Conservation (phyloP, 2,888 invertebrate genomes). For the Rugalucina vietnamica region DNA sequence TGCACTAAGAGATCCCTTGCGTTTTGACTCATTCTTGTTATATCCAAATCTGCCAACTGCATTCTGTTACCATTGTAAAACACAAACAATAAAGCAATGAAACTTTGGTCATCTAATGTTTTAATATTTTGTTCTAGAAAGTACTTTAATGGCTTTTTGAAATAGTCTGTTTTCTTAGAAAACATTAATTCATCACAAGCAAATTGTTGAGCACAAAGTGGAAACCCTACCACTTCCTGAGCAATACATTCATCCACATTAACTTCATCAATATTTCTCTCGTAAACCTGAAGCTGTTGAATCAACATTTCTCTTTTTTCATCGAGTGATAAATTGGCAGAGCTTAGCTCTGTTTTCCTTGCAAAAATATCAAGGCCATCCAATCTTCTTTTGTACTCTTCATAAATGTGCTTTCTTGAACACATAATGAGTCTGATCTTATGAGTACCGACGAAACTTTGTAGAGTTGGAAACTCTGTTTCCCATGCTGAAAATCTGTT, state of each 20-base stretch:
- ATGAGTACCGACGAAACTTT: not conserved
- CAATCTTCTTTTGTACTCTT: not conserved
- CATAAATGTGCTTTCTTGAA: not conserved
- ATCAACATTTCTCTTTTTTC: not conserved
- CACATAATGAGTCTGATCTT: not conserved
- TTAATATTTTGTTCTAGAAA: not conserved
- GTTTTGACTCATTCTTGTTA: not conserved
- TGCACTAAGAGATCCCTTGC: not conserved
- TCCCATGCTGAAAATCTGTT: not conserved
- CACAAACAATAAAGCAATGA: not conserved
- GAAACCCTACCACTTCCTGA: not conserved
- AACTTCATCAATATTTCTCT: not conserved
- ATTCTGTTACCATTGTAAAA: not conserved
- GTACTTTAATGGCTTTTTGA: not conserved
- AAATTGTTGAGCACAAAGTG: not conserved
- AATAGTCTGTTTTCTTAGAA: not conserved
- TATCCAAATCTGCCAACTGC: not conserved
- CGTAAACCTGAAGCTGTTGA: not conserved
- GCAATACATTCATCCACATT: not conserved
- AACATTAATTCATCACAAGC: not conserved
- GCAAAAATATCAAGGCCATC: not conserved
- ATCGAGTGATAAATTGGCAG: not conserved
- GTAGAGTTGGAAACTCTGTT: not conserved
- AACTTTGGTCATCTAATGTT: not conserved
- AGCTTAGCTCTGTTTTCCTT: not conserved